phyloP scores from a whole-genome alignment of 2,888 invertebrate species.

The Hetaerina titia region DNA sequence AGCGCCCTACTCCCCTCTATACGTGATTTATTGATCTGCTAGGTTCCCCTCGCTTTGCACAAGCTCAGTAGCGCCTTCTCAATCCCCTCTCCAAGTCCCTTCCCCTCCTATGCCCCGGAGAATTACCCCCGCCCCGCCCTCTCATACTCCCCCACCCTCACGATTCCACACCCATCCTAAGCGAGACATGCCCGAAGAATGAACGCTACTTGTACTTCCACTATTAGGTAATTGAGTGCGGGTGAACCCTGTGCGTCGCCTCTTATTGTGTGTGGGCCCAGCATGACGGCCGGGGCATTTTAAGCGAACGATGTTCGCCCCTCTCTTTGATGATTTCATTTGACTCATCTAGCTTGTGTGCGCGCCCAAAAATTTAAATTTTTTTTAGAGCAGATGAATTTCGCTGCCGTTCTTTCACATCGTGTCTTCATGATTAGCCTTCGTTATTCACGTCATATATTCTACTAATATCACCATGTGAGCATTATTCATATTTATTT shows the following conservation, averaged over 20 bases:
- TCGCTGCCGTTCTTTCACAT: too few species aligned
- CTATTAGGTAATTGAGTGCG: background rate
- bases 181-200: background rate
- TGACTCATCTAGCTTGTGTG: too few species aligned
- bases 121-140: background rate
- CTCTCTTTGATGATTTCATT: too few species aligned
- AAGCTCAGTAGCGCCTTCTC: slow-evolving; percentile 24
- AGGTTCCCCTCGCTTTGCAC: slow-evolving; percentile 41
- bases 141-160: background rate
- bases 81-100: background rate
- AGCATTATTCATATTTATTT: background rate
- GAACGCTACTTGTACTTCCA: background rate
- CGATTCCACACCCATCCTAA: background rate
- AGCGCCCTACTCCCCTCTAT: slow-evolving; percentile 56
- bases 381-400: too few species aligned
- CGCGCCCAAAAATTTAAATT: too few species aligned
- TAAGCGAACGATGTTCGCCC: too few species aligned
- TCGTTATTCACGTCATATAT: background rate
- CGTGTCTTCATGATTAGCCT: too few species aligned
- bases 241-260: too few species aligned
- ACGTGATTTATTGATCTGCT: slow-evolving; percentile 66
- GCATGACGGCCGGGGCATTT: too few species aligned
- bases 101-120: background rate
- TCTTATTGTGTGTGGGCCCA: too few species aligned
- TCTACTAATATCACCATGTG: background rate